These are phyloP conservation scores for Drosophila mayaguana DNA, from an alignment of 2,888 invertebrate genomes.

Conservation along the genomic window DNA sequence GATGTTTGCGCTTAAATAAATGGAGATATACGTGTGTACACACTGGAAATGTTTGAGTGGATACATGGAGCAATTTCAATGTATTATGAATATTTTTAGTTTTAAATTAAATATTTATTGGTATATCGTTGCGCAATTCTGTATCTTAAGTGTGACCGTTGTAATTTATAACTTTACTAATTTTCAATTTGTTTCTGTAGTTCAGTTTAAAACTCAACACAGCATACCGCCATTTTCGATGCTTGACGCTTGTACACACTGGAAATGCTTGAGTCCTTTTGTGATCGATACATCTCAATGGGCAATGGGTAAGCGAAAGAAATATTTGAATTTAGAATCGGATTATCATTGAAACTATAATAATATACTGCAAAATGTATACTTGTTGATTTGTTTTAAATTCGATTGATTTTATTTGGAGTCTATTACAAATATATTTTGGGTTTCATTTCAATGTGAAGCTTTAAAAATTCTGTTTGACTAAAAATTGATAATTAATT, in stretches of 20 bases:
- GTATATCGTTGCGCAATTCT: background rate
- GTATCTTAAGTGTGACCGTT: background rate
- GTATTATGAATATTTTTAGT: background rate
- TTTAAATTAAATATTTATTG: background rate
- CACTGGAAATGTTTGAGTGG: constrained; percentile 20
- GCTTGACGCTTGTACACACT: background rate
- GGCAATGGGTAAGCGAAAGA: no score
- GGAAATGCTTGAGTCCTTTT: background rate
- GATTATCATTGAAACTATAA: background rate
- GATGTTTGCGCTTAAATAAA: background rate
- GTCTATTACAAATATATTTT: no score
- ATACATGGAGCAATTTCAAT: background rate
- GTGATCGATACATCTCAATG: background rate
- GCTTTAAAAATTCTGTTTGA: no score
- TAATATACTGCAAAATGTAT: no score
- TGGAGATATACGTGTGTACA: constrained; percentile 17
- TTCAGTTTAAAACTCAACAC: background rate
- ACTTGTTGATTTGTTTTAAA: no score
- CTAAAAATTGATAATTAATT: no score
- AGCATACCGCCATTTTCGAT: background rate
- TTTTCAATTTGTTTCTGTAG: background rate
- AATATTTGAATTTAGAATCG: background rate
- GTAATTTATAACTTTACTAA: no score
- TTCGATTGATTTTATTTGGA: no score
- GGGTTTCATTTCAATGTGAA: no score